Evolutionary conservation across 2,888 invertebrate species (phyloP), one percentile per base, ranked within the genome.

Genomic region (Leucophora obtusa): DNA sequence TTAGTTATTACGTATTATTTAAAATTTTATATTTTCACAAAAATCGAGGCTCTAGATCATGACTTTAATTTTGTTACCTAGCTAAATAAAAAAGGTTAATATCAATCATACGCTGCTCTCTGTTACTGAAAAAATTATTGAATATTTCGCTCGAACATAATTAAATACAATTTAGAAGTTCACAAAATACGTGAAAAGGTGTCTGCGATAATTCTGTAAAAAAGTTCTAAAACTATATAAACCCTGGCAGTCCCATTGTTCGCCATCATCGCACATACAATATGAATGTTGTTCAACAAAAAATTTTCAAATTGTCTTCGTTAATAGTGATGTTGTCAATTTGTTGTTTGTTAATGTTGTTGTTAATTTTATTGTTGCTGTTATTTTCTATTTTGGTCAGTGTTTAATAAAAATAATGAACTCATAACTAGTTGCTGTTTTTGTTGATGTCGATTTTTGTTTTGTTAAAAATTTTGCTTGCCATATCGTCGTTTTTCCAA

Each of bases 241-340:
- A 21, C 6, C 7, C 28, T 28, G 28, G 7, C 28, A 28, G 43
- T n/a, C 43, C 43, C 43, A 47, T n/a, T n/a, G 43, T 47, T 2
- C n/a, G 50, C 71, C 66, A 71, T 65, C 63, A 76, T 59, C 70
- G 38, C 58, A 0, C 2, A 63, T 47, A 53, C 54, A 65, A 60
- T 71, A 65, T 65, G 51, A 65, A 77, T 66, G 65, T 71, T 77
- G 71, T 77, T 77, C 47, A 72, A 21, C 2, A 21, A 21, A 21
- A 21, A 21, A 72, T 28, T 66, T 77, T 66, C 60, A 66, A 69
- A 72, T 69, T 81, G 73, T 69, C 66, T 77, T 77, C 17, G 77
- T 62, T 81, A 77, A 70, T 81, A 81, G 73, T 81, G 77, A 77
- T 77, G 81, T 81, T 77, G 77, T 81, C 77, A 81, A 81, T 81